These are phyloP conservation scores for Drosophila sp. DNA, from an alignment of 1,140 invertebrate species.

Conservation along the genomic window DNA sequence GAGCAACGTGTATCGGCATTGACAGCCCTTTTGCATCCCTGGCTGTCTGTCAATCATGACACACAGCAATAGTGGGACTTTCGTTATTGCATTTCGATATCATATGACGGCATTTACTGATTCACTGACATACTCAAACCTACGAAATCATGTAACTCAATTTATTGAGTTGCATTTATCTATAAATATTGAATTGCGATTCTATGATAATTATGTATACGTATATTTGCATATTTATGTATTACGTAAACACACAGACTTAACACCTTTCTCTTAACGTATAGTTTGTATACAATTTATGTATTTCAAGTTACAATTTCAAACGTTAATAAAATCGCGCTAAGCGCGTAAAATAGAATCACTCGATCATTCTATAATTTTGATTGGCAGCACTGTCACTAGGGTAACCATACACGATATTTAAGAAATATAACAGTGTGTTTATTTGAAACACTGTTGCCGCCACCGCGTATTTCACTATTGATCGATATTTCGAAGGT, in stretches of 20 bases:
- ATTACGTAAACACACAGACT: background rate
- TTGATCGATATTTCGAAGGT: too few species aligned
- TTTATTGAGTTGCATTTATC: too few species aligned
- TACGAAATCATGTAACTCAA: too few species aligned
- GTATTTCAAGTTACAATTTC: background rate
- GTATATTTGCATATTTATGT: constrained; percentile 15
- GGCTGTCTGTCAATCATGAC: constrained; percentile 25
- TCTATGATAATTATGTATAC: background rate
- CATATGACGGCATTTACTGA: too few species aligned
- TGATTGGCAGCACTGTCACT: background rate
- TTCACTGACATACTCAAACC: too few species aligned
- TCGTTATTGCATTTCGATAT: too few species aligned
- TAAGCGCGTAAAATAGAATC: background rate
- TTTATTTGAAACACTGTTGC: too few species aligned
- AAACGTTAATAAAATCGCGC: constrained; percentile 1
- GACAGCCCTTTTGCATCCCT: constrained; percentile 94
- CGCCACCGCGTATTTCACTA: too few species aligned
- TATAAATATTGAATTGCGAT: too few species aligned
- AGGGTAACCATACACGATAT: background rate
- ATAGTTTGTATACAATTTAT: background rate
- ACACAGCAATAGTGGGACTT: background rate
- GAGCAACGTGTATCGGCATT: constrained; percentile 93
- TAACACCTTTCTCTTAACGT: background rate
- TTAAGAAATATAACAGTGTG: too few species aligned
- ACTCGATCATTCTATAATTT: background rate